Evolutionary conservation across 2,888 invertebrate species (phyloP), one percentile per base, ranked within the genome.

Genomic region (Dynastes maya): DNA sequence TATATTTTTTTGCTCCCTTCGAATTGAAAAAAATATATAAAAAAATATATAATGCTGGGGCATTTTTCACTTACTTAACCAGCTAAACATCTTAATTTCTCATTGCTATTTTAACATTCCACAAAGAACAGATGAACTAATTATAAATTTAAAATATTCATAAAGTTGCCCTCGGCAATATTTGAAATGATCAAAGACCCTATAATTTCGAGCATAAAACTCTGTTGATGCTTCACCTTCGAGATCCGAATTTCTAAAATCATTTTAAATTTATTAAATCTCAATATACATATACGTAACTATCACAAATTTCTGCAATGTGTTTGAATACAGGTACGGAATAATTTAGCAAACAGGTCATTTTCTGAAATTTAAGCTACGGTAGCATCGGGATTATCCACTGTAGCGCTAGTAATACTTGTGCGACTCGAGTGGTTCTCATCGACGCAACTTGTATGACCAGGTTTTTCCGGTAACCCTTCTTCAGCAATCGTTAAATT

Each of bases 401-500:
- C 65, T n/a, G 51, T 49, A 9, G 32, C 71, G n/a, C 78, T 78
- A 40, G 53, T 29, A 65, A 78, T 65, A 74, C 78, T 78, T 16
- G 72, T 22, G n/a, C 29, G 51, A 74, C 65, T 72, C 32, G 64
- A 51, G 13, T 74, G 65, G n/a, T 53, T 65, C n/a, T 67, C 55
- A 37, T 37, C 11, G 6, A 13, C 55, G 22, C 53, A 55, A 51
- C 53, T 65, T 29, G 49, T 53, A 9, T 78, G 72, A 29, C 55
- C 74, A 27, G 53, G 37, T 64, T 72, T 72, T 29, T 65, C 74
- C 5, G 72, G 64, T 32, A 74, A 53, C 11, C 29, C 70, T 49
- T 64, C 55, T n/a, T 78, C 78, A 40, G 72, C 67, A 32, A 78
- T 65, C n/a, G 72, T 78, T 55, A 64, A n/a, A 45, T 55, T 78